Base-by-base conservation (phyloP, 2,113 vertebrate species). In the Aleadryas rufinucha region DNA sequence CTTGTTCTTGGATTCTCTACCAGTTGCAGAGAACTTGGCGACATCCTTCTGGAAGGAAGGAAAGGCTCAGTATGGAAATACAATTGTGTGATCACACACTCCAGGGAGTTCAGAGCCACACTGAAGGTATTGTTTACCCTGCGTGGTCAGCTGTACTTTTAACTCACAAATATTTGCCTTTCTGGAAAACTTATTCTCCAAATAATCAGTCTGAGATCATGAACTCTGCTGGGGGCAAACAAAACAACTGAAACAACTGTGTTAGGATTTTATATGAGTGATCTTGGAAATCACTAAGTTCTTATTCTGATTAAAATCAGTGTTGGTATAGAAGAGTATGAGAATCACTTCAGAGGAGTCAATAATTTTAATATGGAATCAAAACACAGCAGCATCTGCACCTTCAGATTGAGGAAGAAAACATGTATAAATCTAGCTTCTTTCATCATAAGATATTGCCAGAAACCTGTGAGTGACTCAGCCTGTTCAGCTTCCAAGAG, bases 101-200 rank as follows among this genome's bases (percentile, higher is more conserved):
- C 82, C 93, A 78, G 85, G 68, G 86, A 95, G 82, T 79, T 87
- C 61, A 96, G 71, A 90, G 71, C 64, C 80, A 93, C 79, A 93
- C 59, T 91, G 66, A 69, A 89, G 89, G 83, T 81, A 77, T 10
- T 90, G 78, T 94, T 95, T 90, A 77, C 87, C 68, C 91, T 97
- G 89, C 90, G 77, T 2, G 31, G 89, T 92, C 90, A 95, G 92
- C 85, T 93, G 88, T 78, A 83, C 91, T 95, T 96, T 75, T 85
- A 74, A 78, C 89, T 81, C 35, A 70, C 71, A 96, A 94, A 93
- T 95, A 96, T 96, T 95, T 96, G 90, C 33, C 82, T 89, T 97
- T 90, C 89, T 82, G 50, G 91, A 94, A 97, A 79, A 7, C 11
- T 47, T 64, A 37, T 52, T 68, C 89, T 91, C 50, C 71, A 93